Conservation (phyloP, 2,888 invertebrate genomes). For the Gasteruption jaculator region DNA sequence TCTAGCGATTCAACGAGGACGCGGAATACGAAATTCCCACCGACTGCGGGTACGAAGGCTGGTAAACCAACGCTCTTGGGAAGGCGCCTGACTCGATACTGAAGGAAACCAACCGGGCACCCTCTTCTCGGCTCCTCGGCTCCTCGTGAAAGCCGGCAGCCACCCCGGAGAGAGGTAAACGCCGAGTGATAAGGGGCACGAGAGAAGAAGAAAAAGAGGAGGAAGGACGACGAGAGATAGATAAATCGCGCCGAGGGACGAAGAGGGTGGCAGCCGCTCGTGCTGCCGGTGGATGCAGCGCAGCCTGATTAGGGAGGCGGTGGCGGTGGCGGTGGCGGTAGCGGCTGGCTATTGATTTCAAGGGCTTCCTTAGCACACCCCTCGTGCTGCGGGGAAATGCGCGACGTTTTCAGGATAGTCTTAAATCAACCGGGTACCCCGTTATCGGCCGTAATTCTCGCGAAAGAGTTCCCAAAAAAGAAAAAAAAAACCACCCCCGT, state of each 20-base stretch:
- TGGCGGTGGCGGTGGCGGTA: constrained; percentile 47
- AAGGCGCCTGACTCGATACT: neutral
- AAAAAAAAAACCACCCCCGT: too few species aligned
- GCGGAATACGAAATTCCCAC: too few species aligned
- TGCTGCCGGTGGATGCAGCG: constrained; percentile 36
- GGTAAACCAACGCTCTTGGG: neutral
- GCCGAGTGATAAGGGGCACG: constrained; percentile 9
- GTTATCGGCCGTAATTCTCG: too few species aligned
- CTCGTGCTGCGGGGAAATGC: constrained; percentile 34
- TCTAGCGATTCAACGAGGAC: too few species aligned
- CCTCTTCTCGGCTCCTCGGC: neutral
- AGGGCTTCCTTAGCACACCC: constrained; percentile 48
- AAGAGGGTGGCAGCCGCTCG: constrained; percentile 30
- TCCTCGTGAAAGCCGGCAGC: neutral
- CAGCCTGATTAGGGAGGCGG: constrained; percentile 45
- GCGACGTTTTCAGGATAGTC: constrained; percentile 44
- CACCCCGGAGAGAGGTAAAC: constrained; percentile 16
- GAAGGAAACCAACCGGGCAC: neutral
- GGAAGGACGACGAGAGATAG: constrained; percentile 19
- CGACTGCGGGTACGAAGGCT: neutral
- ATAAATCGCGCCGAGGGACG: constrained; percentile 23
- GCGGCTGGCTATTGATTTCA: constrained; percentile 51
- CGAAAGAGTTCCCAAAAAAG: too few species aligned
- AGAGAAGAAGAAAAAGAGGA: constrained; percentile 19
- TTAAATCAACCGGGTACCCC: constrained; percentile 37